Percentiles rank a stretch among this genome's conserved stretches.
phyloP scores from a whole-genome alignment of 1,140 invertebrate species.

The Whitmania pigra region DNA sequence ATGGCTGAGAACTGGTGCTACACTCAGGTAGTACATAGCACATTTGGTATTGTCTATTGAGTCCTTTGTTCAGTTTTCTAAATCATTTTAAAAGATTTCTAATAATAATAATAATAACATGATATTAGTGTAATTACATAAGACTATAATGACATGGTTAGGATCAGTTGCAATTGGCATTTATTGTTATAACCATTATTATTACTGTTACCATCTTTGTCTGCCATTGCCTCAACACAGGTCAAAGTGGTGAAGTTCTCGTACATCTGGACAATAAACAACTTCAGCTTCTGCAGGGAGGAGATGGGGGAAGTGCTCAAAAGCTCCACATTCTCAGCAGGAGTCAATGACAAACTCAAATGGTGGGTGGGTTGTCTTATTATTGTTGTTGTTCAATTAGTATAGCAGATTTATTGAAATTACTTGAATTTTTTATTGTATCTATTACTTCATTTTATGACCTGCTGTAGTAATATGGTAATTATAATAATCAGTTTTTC shows the following conservation, averaged over 20 bases:
- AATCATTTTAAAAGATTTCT: too few relatives aligned
- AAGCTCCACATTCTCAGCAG: constrained; percentile 96
- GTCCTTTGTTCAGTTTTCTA: too few relatives aligned
- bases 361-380: constrained; percentile 52
- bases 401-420: too few relatives aligned
- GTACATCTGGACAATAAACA: constrained; percentile 99
- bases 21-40: constrained; percentile 35
- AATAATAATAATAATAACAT: too few relatives aligned
- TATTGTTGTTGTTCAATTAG: too few relatives aligned
- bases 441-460: too few relatives aligned
- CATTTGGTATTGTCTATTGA: too few relatives aligned
- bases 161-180: neutral
- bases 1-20: constrained; percentile 46
- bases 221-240: constrained; percentile 43
- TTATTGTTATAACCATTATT: neutral
- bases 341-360: constrained; percentile 97
- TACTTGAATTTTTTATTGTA: too few relatives aligned
- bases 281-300: constrained; percentile 88
- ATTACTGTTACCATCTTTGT: constrained; percentile 32
- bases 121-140: too few relatives aligned
- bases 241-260: constrained; percentile 99
- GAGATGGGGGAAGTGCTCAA: constrained; percentile 99
- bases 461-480: too few relatives aligned
- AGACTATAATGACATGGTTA: too few relatives aligned
- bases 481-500: too few relatives aligned